Percentiles rank a stretch among this genome's conserved stretches.
Evolutionary conservation across 2,797 vertebrate species (phyloP).

Genomic region (Holocentrus rufus): DNA sequence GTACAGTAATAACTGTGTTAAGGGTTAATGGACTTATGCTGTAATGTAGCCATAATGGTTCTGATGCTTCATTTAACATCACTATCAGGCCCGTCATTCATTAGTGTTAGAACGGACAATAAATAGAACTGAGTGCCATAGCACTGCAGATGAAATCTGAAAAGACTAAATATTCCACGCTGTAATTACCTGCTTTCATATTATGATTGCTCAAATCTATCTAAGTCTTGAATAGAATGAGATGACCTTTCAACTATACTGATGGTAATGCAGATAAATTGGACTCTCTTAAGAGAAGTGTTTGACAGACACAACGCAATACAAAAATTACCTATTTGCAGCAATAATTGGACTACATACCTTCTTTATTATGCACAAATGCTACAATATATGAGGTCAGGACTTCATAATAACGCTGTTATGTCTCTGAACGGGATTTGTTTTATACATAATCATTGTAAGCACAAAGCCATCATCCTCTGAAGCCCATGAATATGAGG

Average conservation of each 20-base stretch:
- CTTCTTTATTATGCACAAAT: neutral
- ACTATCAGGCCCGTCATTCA: neutral
- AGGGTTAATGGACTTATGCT: neutral
- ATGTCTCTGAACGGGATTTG: constrained; percentile 29
- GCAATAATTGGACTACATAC: constrained; percentile 18
- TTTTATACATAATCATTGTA: constrained; percentile 27
- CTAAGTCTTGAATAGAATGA: neutral
- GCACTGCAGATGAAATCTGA: constrained; percentile 1
- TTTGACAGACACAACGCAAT: constrained; percentile 5
- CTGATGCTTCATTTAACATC: constrained; percentile 1
- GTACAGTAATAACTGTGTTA: constrained; percentile 4
- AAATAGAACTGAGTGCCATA: neutral
- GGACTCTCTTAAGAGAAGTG: neutral
- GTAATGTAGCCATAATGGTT: neutral
- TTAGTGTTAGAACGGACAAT: neutral
- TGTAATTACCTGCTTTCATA: constrained; percentile 39
- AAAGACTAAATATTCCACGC: constrained; percentile 6
- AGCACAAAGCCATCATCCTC: constrained; percentile 49
- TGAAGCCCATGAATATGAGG: constrained; percentile 34
- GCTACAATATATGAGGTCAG: constrained; percentile 1
- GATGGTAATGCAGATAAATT: constrained; percentile 26
- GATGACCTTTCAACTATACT: constrained; percentile 7
- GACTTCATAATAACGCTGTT: constrained; percentile 17
- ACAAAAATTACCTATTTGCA: constrained; percentile 6
- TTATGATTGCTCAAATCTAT: constrained; percentile 9